Evolutionary conservation across 2,888 invertebrate genomes (phyloP).

Genomic region (Synergus umbraculus): DNA sequence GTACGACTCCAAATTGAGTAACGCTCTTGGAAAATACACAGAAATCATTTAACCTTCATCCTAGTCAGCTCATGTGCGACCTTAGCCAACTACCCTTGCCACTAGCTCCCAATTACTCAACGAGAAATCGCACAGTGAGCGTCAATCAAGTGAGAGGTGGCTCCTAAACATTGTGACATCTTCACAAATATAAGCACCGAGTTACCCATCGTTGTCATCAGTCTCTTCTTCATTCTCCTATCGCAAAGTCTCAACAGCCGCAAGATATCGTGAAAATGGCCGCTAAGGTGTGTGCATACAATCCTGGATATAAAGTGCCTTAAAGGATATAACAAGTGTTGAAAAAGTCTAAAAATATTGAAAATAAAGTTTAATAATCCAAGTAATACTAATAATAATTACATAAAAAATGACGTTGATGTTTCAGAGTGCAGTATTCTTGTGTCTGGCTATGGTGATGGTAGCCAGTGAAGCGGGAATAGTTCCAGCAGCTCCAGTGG

Average conservation of each 20-base stretch:
- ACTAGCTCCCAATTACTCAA: slow-evolving; percentile 43
- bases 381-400: slow-evolving; percentile 50
- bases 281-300: slow-evolving; percentile 71
- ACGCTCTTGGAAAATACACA: neutral
- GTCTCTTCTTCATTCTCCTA: slow-evolving; percentile 57
- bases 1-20: too few relatives aligned
- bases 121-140: slow-evolving; percentile 40
- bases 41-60: slow-evolving; percentile 40
- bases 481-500: slow-evolving; percentile 75
- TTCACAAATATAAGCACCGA: slow-evolving; percentile 61
- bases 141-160: slow-evolving; percentile 49
- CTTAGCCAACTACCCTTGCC: slow-evolving; percentile 65
- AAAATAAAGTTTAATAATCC: slow-evolving; percentile 63
- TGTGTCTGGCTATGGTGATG: slow-evolving; percentile 82
- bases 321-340: neutral
- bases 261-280: slow-evolving; percentile 55
- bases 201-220: slow-evolving; percentile 59
- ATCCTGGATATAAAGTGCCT: slow-evolving; percentile 45
- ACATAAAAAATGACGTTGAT: neutral
- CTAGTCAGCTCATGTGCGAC: slow-evolving; percentile 52
- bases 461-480: slow-evolving; percentile 79
- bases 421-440: slow-evolving; percentile 59
- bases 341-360: slow-evolving; percentile 65
- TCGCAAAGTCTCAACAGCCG: slow-evolving; percentile 49
- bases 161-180: slow-evolving; percentile 65